Conservation (phyloP, 2,888 invertebrate species). For the Flexamia atlantica region DNA sequence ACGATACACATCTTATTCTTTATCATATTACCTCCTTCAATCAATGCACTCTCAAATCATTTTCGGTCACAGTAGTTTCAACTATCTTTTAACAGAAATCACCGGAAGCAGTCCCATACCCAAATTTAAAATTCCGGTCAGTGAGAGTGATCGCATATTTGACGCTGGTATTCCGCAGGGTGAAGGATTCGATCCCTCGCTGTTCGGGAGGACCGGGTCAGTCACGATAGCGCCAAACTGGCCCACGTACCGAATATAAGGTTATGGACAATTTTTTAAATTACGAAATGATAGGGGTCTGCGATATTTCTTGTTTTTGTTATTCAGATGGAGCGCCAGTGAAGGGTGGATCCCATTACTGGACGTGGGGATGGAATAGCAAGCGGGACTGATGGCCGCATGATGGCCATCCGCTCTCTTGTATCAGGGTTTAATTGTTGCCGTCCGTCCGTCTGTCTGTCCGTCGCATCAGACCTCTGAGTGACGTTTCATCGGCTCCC, state of each 20-base stretch:
- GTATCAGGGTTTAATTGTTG: conserved; percentile 42
- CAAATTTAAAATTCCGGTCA: conserved; percentile 2
- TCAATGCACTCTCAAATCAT: too few species aligned
- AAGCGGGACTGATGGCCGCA: conserved; percentile 41
- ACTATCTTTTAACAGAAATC: too few species aligned
- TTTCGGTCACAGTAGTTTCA: too few species aligned
- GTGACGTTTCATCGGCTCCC: not conserved
- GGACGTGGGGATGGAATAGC: conserved; percentile 25
- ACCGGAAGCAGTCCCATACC: too few species aligned
- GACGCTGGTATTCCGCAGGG: not conserved
- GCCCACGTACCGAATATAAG: conserved; percentile 63
- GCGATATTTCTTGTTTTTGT: conserved; percentile 62
- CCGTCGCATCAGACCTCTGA: conserved; percentile 10
- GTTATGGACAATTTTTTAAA: conserved; percentile 65
- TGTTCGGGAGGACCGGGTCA: not conserved
- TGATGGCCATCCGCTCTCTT: conserved; percentile 42
- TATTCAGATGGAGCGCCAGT: conserved; percentile 61
- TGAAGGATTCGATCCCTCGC: conserved; percentile 14
- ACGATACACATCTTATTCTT: too few species aligned
- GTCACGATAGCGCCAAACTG: conserved; percentile 13
- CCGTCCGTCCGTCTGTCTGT: not conserved
- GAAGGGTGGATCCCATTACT: conserved; percentile 51
- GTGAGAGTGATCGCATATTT: not conserved
- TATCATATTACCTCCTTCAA: too few species aligned
- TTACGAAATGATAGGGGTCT: conserved; percentile 60